phyloP scores from a whole-genome alignment of 1,140 invertebrate genomes.

The Trachymyrmex septentrionalis region DNA sequence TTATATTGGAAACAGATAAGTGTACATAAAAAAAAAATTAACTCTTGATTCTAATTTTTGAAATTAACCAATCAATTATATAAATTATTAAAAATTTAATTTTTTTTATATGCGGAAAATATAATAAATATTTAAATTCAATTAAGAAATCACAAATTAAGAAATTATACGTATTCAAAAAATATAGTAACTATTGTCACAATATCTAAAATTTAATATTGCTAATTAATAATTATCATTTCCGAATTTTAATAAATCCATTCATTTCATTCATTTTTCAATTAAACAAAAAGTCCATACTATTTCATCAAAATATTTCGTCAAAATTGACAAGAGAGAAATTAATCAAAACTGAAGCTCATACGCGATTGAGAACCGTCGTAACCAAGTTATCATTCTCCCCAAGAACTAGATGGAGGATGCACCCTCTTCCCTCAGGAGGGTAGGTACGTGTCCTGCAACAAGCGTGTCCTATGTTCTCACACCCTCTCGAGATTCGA shows the following conservation, averaged over 20 bases:
- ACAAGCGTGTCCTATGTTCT: conserved; percentile 63
- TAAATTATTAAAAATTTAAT: not conserved
- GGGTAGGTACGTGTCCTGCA: conserved; percentile 77
- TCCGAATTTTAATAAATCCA: not conserved
- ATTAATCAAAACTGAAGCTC: conserved; percentile 6
- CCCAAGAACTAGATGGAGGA: conserved; percentile 71
- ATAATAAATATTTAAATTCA: not conserved
- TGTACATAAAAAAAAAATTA: not conserved
- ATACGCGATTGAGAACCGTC: conserved; percentile 74
- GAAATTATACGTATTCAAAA: not conserved
- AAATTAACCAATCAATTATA: not conserved
- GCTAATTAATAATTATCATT: not conserved
- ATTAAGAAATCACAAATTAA: not conserved
- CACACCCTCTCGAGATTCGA: conserved; percentile 75
- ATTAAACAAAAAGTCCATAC: not conserved
- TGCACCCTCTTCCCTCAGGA: conserved; percentile 73
- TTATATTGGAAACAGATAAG: not conserved
- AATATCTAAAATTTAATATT: not conserved
- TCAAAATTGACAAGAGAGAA: not conserved
- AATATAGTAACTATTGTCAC: not conserved
- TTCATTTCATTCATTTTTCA: not conserved
- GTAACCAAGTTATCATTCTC: conserved; percentile 79
- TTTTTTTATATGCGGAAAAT: not conserved
- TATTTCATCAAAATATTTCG: conserved; percentile 1
- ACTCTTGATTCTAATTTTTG: not conserved